phyloP scores from a whole-genome alignment of 2,797 vertebrate species.

The Aldrovandia affinis region DNA sequence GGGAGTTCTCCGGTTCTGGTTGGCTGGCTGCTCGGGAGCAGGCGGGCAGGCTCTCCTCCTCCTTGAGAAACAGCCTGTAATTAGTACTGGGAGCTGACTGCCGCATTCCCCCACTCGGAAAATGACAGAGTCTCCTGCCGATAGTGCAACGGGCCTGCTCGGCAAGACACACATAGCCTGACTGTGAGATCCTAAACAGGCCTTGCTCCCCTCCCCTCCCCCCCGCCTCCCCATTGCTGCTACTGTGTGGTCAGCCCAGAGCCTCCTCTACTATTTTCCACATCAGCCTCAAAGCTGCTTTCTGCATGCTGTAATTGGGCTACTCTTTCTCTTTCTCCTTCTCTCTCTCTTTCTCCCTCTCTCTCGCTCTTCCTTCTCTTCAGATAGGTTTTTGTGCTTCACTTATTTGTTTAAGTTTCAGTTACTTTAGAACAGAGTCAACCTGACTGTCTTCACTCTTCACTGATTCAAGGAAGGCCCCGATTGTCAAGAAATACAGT shows the following conservation, averaged over 20 bases:
- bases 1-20: slow-evolving; percentile 62
- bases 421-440: slow-evolving; percentile 27
- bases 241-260: slow-evolving; percentile 32
- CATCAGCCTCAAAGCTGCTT: slow-evolving; percentile 31
- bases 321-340: slow-evolving; percentile 2
- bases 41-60: slow-evolving; percentile 33
- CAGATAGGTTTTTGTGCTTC: slow-evolving; percentile 34
- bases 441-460: neutral
- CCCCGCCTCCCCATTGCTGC: neutral
- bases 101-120: slow-evolving; percentile 66
- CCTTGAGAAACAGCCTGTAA: slow-evolving; percentile 58
- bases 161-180: slow-evolving; percentile 47
- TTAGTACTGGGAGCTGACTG: slow-evolving; percentile 62
- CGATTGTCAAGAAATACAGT: neutral
- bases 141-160: slow-evolving; percentile 43
- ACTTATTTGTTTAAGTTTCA: slow-evolving; percentile 53
- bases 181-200: slow-evolving; percentile 44
- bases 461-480: neutral
- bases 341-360: neutral
- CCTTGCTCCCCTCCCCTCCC: slow-evolving; percentile 6
- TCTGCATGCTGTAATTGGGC: slow-evolving; percentile 24
- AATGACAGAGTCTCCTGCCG: slow-evolving; percentile 64
- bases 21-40: slow-evolving; percentile 53
- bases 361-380: slow-evolving; percentile 5
- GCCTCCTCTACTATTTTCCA: slow-evolving; percentile 35